phyloP scores from a whole-genome alignment of 1,140 invertebrate genomes.

The Rhopalosiphum padi region DNA sequence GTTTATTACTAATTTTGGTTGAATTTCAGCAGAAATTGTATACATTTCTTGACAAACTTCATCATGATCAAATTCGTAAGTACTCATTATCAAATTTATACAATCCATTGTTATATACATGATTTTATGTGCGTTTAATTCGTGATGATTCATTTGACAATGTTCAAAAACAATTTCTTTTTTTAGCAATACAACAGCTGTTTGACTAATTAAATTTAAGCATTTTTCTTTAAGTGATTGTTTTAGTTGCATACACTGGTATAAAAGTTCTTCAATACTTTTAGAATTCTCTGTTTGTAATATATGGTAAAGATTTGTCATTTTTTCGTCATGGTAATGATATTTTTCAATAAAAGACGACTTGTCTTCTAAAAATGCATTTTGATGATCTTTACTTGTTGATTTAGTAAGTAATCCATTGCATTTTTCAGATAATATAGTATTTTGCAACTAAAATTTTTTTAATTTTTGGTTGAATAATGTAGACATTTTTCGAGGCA shows the following conservation, averaged over 20 bases:
- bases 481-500: no score
- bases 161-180: not conserved
- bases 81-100: conserved; percentile 1
- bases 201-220: not conserved
- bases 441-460: conserved; percentile 25
- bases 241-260: not conserved
- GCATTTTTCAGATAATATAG: not conserved
- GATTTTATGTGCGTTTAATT: conserved; percentile 20
- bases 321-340: not conserved
- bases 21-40: not conserved
- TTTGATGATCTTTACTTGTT: not conserved
- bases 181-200: not conserved
- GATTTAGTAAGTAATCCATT: not conserved
- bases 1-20: not conserved
- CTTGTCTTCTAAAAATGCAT: not conserved
- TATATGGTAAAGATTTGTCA: not conserved
- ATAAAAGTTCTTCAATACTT: not conserved
- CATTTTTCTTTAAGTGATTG: not conserved
- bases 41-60: not conserved
- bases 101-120: conserved; percentile 3
- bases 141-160: not conserved
- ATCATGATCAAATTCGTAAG: conserved; percentile 1
- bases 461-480: not conserved
- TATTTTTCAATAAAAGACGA: not conserved
- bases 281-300: not conserved